Evolutionary conservation across 2,888 invertebrate genomes (phyloP).

Genomic region (Molanna angustata): DNA sequence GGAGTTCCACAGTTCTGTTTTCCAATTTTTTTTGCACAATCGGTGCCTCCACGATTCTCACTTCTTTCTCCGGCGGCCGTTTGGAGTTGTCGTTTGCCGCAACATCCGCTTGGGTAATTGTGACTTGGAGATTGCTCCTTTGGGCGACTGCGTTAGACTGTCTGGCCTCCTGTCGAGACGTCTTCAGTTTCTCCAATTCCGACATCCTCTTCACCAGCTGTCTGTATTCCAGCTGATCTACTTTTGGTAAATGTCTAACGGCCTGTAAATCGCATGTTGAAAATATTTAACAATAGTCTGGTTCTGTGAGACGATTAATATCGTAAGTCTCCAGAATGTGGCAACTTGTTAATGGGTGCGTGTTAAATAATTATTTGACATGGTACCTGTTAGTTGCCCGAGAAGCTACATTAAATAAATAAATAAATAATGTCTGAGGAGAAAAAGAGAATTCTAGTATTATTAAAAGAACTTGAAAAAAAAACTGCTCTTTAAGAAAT

Average conservation of each 20-base stretch:
- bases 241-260: constrained; percentile 50
- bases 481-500: too few relatives aligned
- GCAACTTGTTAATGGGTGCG: too few relatives aligned
- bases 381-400: too few relatives aligned
- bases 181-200: constrained; percentile 51
- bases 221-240: constrained; percentile 52
- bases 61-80: background rate
- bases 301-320: too few relatives aligned
- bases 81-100: background rate
- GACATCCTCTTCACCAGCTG: constrained; percentile 51
- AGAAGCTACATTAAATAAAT: background rate
- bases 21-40: background rate
- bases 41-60: background rate
- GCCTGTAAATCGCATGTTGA: too few relatives aligned
- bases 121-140: background rate
- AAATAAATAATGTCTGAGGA: constrained; percentile 4
- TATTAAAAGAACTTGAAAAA: background rate
- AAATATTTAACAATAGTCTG: too few relatives aligned
- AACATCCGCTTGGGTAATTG: background rate
- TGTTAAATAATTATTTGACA: too few relatives aligned
- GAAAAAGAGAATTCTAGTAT: background rate
- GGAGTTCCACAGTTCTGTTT: too few relatives aligned
- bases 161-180: constrained; percentile 41
- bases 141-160: background rate
- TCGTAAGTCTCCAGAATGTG: too few relatives aligned